A percentile compares a stretch with the other conserved stretches of the same genome.
phyloP scores from a whole-genome alignment of 2,888 invertebrate species.

The Zaprionus obscuricornis region DNA sequence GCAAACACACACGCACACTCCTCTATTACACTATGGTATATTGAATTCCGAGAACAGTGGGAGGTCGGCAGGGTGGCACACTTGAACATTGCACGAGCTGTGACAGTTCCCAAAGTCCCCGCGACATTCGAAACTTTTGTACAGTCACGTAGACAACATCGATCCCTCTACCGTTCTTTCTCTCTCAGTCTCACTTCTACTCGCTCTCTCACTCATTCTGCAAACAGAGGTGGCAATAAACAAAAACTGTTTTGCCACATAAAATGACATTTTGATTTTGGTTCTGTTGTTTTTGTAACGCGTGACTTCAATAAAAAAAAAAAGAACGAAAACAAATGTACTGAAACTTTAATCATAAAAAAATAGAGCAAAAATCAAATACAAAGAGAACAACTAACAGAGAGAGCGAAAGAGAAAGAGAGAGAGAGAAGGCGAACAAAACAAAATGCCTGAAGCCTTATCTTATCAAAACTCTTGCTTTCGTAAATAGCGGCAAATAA shows the following conservation, averaged over 20 bases:
- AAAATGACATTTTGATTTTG: slow-evolving; percentile 56
- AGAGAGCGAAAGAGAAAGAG: slow-evolving; percentile 15
- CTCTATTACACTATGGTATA: too few relatives aligned
- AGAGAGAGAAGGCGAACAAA: slow-evolving; percentile 20
- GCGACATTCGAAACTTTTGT: slow-evolving; percentile 51
- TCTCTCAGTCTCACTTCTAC: background rate
- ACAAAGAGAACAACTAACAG: slow-evolving; percentile 29
- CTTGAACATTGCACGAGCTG: slow-evolving; percentile 62
- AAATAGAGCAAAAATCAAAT: slow-evolving; percentile 66
- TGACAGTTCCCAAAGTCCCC: slow-evolving; percentile 31
- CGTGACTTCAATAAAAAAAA: slow-evolving; percentile 64
- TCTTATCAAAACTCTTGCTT: slow-evolving; percentile 70
- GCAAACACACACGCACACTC: slow-evolving; percentile 15
- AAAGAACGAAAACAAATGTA: slow-evolving; percentile 33
- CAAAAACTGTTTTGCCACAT: slow-evolving; percentile 57
- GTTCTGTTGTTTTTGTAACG: slow-evolving; percentile 53
- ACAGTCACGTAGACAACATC: slow-evolving; percentile 69
- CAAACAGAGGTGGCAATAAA: slow-evolving; percentile 48
- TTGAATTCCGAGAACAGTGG: too few relatives aligned
- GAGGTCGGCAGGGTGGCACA: slow-evolving; percentile 31
- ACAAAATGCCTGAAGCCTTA: slow-evolving; percentile 44
- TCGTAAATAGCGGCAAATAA: slow-evolving; percentile 68
- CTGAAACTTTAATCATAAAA: slow-evolving; percentile 60
- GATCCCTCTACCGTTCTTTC: background rate
- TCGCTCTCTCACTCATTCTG: background rate